phyloP scores from a whole-genome alignment of 2,797 vertebrate species.

The Lithobates sylvaticus region DNA sequence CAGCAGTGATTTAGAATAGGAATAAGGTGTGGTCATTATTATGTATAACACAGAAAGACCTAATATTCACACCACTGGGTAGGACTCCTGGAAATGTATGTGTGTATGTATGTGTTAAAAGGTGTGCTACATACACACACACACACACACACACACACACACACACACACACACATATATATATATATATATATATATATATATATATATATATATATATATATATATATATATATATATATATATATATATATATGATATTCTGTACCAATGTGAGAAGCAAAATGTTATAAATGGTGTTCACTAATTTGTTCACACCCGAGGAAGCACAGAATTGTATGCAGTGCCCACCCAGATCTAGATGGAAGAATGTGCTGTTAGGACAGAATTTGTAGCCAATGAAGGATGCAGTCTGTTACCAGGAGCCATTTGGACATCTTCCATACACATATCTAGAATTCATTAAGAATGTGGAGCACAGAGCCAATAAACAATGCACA shows the following conservation, averaged over 20 bases:
- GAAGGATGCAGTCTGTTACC: conserved; percentile 12
- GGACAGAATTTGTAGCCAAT: conserved; percentile 7
- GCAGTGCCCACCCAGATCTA: not conserved
- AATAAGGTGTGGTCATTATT: not conserved
- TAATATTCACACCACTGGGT: not conserved
- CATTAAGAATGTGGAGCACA: conserved; percentile 22
- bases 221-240: not conserved
- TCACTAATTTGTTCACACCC: not conserved
- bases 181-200: not conserved
- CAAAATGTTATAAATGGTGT: not conserved
- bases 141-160: too few species aligned
- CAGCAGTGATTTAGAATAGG: not conserved
- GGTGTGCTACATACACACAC: too few species aligned
- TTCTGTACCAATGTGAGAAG: not conserved
- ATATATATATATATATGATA: not conserved
- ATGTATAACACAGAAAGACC: not conserved
- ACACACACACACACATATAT: not conserved
- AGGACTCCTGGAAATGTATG: not conserved
- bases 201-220: not conserved
- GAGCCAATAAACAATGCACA: conserved; percentile 22
- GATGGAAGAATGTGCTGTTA: not conserved
- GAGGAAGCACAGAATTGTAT: not conserved
- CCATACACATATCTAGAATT: conserved; percentile 34
- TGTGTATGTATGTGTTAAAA: not conserved
- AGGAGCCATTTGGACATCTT: conserved; percentile 32